Evolutionary conservation across 2,888 invertebrate species (phyloP).

Genomic region (Drosophila anomelani): DNA sequence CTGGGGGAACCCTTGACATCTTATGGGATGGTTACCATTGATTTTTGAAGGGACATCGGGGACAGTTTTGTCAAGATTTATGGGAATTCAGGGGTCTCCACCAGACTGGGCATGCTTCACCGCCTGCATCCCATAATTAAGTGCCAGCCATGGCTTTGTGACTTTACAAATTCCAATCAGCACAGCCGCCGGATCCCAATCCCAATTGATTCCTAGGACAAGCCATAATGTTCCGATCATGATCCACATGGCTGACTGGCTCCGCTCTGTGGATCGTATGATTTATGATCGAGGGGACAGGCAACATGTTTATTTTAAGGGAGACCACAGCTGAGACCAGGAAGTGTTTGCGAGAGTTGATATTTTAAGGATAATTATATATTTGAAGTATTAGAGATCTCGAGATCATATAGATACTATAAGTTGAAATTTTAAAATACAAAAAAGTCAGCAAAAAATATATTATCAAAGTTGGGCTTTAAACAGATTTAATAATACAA

Average conservation of each 20-base stretch:
- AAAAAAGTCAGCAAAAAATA: no score
- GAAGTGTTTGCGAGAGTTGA: background rate
- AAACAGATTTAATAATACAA: no score
- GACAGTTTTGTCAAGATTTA: slow-evolving; percentile 59
- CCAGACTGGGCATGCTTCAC: slow-evolving; percentile 63
- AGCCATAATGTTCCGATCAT: slow-evolving; percentile 42
- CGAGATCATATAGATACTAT: background rate
- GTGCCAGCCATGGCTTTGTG: slow-evolving; percentile 78
- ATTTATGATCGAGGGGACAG: slow-evolving; percentile 29
- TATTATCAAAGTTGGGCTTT: no score
- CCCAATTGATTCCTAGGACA: slow-evolving; percentile 39
- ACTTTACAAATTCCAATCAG: slow-evolving; percentile 80
- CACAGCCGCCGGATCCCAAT: slow-evolving; percentile 7
- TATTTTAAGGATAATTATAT: background rate
- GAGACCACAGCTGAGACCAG: background rate
- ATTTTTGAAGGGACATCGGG: slow-evolving; percentile 9
- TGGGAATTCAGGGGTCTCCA: slow-evolving; percentile 24
- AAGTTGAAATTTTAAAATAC: no score
- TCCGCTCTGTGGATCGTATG: slow-evolving; percentile 26
- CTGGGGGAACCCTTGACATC: slow-evolving; percentile 52
- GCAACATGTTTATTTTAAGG: slow-evolving; percentile 18
- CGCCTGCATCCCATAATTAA: slow-evolving; percentile 74
- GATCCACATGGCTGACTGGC: slow-evolving; percentile 30
- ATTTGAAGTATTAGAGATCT: background rate
- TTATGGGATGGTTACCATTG: slow-evolving; percentile 19